Conservation (phyloP, 2,888 invertebrate species). For the Quadroppia sp. region DNA sequence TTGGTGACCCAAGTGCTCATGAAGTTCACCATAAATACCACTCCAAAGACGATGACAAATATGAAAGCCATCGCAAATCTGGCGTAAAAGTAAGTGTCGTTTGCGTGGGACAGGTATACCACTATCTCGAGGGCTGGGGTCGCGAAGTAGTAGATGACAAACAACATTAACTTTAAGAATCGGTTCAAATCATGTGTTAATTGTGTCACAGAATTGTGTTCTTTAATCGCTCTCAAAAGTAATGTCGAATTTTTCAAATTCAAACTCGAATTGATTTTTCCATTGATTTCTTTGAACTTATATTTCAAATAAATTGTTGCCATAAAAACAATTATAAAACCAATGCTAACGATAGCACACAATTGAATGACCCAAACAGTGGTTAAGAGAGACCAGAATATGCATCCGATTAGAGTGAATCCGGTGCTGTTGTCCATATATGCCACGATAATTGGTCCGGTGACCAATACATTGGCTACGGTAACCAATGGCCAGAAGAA, state of each 20-base stretch:
- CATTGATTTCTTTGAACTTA: not conserved
- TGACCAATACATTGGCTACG: not conserved
- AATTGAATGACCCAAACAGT: not conserved
- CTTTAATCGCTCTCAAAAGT: not conserved
- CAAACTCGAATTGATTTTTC: not conserved
- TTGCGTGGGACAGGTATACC: not conserved
- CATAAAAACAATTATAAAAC: not conserved
- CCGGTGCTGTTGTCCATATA: not conserved
- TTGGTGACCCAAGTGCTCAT: conserved; percentile 6
- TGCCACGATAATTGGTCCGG: not conserved
- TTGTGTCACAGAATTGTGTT: not conserved
- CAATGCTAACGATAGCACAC: not conserved
- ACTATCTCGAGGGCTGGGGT: not conserved
- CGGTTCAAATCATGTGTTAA: not conserved
- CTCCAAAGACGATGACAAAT: not conserved
- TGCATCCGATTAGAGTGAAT: not conserved
- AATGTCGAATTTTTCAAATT: not conserved
- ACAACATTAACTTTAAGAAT: not conserved
- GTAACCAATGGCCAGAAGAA: not conserved
- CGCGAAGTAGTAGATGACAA: not conserved
- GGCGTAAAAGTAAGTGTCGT: not conserved
- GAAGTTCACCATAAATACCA: not conserved
- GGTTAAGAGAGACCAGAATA: not conserved
- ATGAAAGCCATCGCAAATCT: not conserved
- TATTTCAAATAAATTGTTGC: not conserved